Evolutionary conservation across 2,113 vertebrate genomes (phyloP).

Genomic region (Neomonachus schauinslandi): DNA sequence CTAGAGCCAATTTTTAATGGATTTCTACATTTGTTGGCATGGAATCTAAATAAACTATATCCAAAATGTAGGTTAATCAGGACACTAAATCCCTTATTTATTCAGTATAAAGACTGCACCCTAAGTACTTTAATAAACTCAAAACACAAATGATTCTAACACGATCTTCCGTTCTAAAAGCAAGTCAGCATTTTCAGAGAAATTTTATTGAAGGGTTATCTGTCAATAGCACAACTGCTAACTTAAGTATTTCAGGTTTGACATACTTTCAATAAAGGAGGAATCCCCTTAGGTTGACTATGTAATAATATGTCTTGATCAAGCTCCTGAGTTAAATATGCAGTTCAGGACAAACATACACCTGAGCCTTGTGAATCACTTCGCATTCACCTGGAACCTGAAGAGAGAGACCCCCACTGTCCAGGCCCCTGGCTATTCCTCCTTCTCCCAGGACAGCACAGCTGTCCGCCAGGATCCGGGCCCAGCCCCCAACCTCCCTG

Average conservation of each 20-base stretch:
- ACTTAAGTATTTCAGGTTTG: neutral
- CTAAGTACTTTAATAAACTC: neutral
- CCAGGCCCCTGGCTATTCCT: neutral
- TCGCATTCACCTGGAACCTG: neutral
- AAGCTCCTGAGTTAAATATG: neutral
- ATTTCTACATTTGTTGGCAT: neutral
- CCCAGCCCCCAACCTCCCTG: neutral
- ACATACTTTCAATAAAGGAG: neutral
- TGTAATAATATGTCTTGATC: neutral
- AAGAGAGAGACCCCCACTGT: accelerated
- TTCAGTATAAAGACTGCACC: neutral
- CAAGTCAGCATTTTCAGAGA: neutral
- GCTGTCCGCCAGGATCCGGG: neutral
- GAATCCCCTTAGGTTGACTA: neutral
- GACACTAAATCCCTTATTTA: neutral
- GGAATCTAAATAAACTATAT: neutral
- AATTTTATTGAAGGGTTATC: neutral
- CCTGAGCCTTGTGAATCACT: neutral
- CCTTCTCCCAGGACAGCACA: neutral
- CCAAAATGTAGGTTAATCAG: neutral
- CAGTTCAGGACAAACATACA: neutral
- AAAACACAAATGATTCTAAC: neutral
- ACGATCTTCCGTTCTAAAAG: neutral
- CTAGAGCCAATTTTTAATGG: neutral
- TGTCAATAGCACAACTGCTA: neutral